A percentile compares a stretch with the other conserved stretches of the same genome.
phyloP scores from a whole-genome alignment of 2,888 invertebrate genomes.

The Thecophora atra region DNA sequence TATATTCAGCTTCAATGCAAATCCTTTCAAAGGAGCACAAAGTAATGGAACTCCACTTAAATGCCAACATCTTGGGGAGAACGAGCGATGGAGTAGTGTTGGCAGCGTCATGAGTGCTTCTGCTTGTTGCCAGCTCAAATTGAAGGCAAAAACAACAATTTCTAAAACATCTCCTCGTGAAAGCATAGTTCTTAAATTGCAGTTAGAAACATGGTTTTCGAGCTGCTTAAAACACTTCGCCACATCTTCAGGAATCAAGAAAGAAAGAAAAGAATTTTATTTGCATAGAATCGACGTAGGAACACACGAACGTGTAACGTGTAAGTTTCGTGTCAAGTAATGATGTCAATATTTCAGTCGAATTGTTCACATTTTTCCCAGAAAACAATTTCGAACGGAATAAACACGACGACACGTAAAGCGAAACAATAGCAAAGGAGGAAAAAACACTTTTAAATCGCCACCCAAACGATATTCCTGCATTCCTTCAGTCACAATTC shows the following conservation, averaged over 20 bases:
- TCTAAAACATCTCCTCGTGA: too few species aligned
- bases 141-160: too few species aligned
- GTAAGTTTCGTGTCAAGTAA: slow-evolving; percentile 9
- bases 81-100: too few species aligned
- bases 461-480: background rate
- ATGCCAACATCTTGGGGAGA: slow-evolving; percentile 20
- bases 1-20: slow-evolving; percentile 11
- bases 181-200: too few species aligned
- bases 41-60: slow-evolving; percentile 23
- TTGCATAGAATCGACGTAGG: too few species aligned
- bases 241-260: too few species aligned
- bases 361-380: slow-evolving; percentile 9
- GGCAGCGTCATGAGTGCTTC: too few species aligned
- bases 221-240: too few species aligned
- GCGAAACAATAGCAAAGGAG: background rate
- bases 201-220: too few species aligned
- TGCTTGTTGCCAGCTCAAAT: too few species aligned
- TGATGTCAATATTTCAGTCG: slow-evolving; percentile 33
- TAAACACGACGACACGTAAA: background rate
- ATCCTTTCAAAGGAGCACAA: slow-evolving; percentile 10
- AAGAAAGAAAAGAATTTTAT: too few species aligned
- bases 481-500: background rate
- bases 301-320: background rate
- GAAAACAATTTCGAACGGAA: too few species aligned
- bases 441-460: background rate